phyloP scores from a whole-genome alignment of 2,797 vertebrate genomes.

The Hephaestus fuliginosus region DNA sequence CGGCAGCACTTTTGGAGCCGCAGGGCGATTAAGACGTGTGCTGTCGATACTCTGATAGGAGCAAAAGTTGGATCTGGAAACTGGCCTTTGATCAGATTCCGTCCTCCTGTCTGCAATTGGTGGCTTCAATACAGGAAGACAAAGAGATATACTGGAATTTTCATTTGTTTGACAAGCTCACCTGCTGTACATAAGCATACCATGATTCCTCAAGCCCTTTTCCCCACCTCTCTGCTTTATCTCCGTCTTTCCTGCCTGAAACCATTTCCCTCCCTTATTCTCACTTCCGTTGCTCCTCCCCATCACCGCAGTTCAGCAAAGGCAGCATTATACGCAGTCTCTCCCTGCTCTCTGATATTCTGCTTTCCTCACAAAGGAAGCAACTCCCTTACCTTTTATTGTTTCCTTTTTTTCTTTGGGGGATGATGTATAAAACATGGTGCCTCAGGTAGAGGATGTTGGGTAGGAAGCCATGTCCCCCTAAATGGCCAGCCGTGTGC shows the following conservation, averaged over 20 bases:
- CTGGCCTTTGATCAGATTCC: constrained; percentile 97
- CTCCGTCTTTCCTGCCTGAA: constrained; percentile 72
- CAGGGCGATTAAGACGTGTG: constrained; percentile 98
- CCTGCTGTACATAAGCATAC: constrained; percentile 71
- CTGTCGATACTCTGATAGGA: constrained; percentile 98
- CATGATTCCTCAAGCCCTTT: constrained; percentile 62
- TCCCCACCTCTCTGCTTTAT: constrained; percentile 63
- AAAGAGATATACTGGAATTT: constrained; percentile 62
- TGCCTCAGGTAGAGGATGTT: constrained; percentile 99
- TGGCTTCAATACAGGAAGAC: constrained; percentile 83
- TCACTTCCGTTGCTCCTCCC: constrained; percentile 80
- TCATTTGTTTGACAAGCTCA: constrained; percentile 72
- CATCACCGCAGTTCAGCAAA: constrained; percentile 78
- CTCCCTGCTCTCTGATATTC: constrained; percentile 75
- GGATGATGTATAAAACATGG: constrained; percentile 99
- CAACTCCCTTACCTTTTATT: constrained; percentile 84
- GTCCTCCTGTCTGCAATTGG: constrained; percentile 85
- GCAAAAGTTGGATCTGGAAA: constrained; percentile 97
- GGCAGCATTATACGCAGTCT: constrained; percentile 77
- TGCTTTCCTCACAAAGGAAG: constrained; percentile 80
- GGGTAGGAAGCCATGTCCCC: constrained; percentile 99
- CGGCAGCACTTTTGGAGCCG: constrained; percentile 99
- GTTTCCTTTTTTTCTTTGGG: constrained; percentile 81
- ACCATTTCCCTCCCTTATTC: constrained; percentile 69
- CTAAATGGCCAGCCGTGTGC: constrained; percentile 99